Conservation (phyloP, 2,888 invertebrate species). For the Hypena proboscidalis region DNA sequence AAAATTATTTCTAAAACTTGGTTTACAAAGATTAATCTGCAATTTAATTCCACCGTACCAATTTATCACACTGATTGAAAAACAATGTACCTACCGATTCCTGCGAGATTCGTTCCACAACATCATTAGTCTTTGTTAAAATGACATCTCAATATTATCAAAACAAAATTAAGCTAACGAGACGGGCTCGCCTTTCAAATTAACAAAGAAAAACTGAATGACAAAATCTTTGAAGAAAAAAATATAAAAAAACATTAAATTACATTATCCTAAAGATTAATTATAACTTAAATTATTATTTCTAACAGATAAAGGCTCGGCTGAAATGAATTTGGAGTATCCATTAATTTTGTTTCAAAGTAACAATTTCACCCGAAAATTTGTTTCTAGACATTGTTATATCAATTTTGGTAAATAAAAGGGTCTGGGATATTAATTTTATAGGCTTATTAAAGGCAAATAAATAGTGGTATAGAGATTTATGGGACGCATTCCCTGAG, state of each 20-base stretch:
- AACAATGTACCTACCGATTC: no score
- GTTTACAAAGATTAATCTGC: no score
- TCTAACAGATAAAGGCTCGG: conserved; percentile 44
- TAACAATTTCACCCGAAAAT: conserved; percentile 54
- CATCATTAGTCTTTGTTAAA: neutral
- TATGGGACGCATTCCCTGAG: neutral
- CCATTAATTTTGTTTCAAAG: conserved; percentile 60
- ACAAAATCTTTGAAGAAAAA: conserved; percentile 2
- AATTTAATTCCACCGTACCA: no score
- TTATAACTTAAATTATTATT: conserved; percentile 50
- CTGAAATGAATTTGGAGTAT: conserved; percentile 60
- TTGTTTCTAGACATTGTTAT: conserved; percentile 40
- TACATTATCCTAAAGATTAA: conserved; percentile 40
- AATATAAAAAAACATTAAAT: conserved; percentile 18
- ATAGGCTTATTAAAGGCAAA: conserved; percentile 33
- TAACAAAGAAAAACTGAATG: neutral
- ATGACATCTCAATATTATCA: neutral
- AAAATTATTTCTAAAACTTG: no score
- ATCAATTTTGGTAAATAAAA: conserved; percentile 42
- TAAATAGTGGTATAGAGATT: conserved; percentile 16
- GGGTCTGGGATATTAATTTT: conserved; percentile 35
- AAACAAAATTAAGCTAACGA: no score
- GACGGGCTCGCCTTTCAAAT: no score
- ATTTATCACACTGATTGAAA: no score
- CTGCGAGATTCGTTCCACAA: no score